Evolutionary conservation across 2,113 vertebrate genomes (phyloP).

Genomic region (Phaethornis superciliosus): DNA sequence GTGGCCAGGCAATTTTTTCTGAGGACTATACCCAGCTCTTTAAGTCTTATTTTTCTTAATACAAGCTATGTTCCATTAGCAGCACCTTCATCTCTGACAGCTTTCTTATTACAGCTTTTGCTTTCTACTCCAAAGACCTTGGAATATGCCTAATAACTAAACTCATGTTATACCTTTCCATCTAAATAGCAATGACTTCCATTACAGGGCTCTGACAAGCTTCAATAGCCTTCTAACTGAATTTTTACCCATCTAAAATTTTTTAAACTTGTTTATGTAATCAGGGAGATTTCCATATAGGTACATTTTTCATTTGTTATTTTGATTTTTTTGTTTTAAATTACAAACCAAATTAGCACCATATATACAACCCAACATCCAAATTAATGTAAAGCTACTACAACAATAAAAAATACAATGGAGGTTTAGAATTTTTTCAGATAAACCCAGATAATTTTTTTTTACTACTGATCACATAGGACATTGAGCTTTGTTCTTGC

Average conservation of each 20-base stretch:
- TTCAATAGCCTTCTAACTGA: not conserved
- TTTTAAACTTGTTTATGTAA: not conserved
- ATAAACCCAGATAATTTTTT: not conserved
- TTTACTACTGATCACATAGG: not conserved
- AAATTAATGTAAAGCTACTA: not conserved
- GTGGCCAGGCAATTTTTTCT: not conserved
- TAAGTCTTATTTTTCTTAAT: constrained; percentile 41
- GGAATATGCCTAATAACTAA: constrained; percentile 1
- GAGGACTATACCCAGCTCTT: not conserved
- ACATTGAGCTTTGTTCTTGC: not conserved
- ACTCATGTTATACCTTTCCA: constrained; percentile 23
- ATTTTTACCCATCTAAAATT: not conserved
- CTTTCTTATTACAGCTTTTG: constrained; percentile 3
- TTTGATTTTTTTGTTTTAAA: not conserved
- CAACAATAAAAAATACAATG: fast-evolving
- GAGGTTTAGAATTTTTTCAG: not conserved
- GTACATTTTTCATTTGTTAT: not conserved
- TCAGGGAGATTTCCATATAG: not conserved
- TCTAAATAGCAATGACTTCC: constrained; percentile 17
- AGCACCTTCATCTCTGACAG: constrained; percentile 34
- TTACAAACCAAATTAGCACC: not conserved
- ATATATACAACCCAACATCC: not conserved
- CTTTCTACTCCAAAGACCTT: not conserved
- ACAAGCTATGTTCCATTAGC: not conserved
- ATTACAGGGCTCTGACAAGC: constrained; percentile 7